Evolutionary conservation across 1,140 invertebrate species (phyloP).

Genomic region (Chymomyza costata): DNA sequence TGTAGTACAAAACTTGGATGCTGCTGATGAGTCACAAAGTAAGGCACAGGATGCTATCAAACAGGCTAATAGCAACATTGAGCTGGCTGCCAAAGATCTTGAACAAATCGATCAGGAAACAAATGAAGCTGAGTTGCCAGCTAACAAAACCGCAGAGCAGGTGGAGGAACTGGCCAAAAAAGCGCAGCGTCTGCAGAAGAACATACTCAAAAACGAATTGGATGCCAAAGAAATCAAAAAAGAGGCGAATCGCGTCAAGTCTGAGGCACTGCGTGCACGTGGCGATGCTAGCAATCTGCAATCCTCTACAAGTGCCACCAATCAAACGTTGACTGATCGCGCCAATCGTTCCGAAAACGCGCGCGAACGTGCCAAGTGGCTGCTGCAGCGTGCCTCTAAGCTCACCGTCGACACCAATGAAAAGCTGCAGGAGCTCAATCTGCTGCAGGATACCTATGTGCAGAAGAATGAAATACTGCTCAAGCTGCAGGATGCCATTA

Average conservation of each 20-base stretch:
- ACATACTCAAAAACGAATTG: slow-evolving; percentile 85
- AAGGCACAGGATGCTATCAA: slow-evolving; percentile 86
- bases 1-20: slow-evolving; percentile 78
- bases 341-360: slow-evolving; percentile 80
- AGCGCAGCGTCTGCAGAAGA: slow-evolving; percentile 84
- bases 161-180: slow-evolving; percentile 82
- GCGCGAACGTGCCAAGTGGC: slow-evolving; percentile 82
- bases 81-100: slow-evolving; percentile 84
- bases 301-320: slow-evolving; percentile 76
- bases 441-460: slow-evolving; percentile 73
- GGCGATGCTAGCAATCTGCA: slow-evolving; percentile 60
- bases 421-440: slow-evolving; percentile 82
- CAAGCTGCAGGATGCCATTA: slow-evolving; percentile 76
- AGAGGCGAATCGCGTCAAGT: slow-evolving; percentile 77
- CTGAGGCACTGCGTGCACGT: slow-evolving; percentile 75
- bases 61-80: slow-evolving; percentile 87
- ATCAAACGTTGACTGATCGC: slow-evolving; percentile 79
- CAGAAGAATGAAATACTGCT: slow-evolving; percentile 76
- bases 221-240: slow-evolving; percentile 78
- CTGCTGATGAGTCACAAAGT: slow-evolving; percentile 85
- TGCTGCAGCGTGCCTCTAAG: slow-evolving; percentile 85
- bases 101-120: slow-evolving; percentile 81
- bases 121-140: slow-evolving; percentile 83
- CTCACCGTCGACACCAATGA: slow-evolving; percentile 85
- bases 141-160: slow-evolving; percentile 82